Percentiles rank a stretch among this genome's conserved stretches.
phyloP scores from a whole-genome alignment of 2,888 invertebrate genomes.

The Nymphalis polychloros region DNA sequence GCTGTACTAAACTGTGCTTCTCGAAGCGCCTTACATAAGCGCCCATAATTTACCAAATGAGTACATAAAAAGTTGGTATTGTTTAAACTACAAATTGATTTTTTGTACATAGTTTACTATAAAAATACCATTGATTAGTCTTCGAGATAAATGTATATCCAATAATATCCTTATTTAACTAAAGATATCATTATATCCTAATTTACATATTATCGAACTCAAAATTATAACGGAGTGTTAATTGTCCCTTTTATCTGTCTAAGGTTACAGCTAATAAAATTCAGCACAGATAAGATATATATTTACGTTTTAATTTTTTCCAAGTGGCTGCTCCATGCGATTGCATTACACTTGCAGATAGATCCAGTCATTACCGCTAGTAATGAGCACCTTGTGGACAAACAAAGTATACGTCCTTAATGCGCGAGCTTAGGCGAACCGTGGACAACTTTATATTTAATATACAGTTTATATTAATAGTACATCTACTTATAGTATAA shows the following conservation, averaged over 20 bases:
- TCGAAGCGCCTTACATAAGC: constrained; percentile 33
- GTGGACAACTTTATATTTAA: constrained; percentile 4
- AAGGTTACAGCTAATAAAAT: constrained; percentile 39
- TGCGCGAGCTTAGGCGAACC: constrained; percentile 30
- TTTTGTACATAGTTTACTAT: constrained; percentile 19
- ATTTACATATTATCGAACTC: constrained; percentile 13
- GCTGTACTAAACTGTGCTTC: constrained; percentile 7
- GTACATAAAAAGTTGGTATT: constrained; percentile 27
- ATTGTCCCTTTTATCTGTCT: not conserved
- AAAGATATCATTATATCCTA: not conserved
- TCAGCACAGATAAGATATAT: constrained; percentile 37
- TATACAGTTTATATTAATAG: not conserved
- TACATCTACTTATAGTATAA: not conserved
- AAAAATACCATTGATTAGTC: constrained; percentile 8
- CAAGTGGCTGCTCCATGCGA: constrained; percentile 32
- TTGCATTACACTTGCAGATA: constrained; percentile 63
- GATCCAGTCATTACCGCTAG: constrained; percentile 61
- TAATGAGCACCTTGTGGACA: constrained; percentile 53
- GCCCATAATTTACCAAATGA: constrained; percentile 36
- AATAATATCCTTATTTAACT: too few species aligned
- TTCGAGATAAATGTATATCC: not conserved
- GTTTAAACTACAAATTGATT: constrained; percentile 28
- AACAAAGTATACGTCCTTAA: constrained; percentile 31
- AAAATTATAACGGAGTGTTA: constrained; percentile 12
- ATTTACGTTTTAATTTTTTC: constrained; percentile 14